Evolutionary conservation across 1,140 invertebrate genomes (phyloP), one percentile per base, ranked within the genome.

Genomic region (Paramacrobiotus metropolitanus): DNA sequence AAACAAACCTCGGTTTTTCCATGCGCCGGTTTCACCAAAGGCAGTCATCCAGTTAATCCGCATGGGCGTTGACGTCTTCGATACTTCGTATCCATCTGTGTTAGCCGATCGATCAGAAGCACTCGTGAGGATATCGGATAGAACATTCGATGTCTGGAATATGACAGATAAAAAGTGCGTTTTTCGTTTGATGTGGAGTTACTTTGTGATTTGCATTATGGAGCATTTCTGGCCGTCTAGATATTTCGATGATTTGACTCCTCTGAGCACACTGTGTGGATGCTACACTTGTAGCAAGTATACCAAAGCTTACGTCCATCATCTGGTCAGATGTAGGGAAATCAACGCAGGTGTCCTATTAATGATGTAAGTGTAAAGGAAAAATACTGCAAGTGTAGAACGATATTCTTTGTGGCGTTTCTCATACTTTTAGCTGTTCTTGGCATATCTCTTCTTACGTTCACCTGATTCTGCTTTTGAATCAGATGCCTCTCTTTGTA

Each of bases 241-340:
- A 24, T 55, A 55, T 28, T 55, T 55, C 24, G 48, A 55, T 15
- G 48, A 55, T 24, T 55, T 55, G 24, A 55, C 48, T 20, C 24
- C 48, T 28, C 28, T 55, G 48, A 55, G 48, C 24, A 55, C 48
- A 9, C 15, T 15, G 28, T 55, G 48, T 4, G 48, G 15, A 15
- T 55, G 48, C 48, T 55, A 55, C 48, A 55, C 48, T 4, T 55
- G 48, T 28, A 24, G 28, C 15, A 55, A 55, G 15, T 55, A 55
- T 28, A 55, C 48, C 48, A 55, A 24, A 55, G 48, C 48, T 15
- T 55, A 55, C 24, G 4, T 55, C 24, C 48, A 55, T 24, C 48
- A 55, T 55, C 48, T 55, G 15, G 28, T 55, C 24, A 4, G 4
- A 4, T 55, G 48, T 24, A 4, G 28, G 48, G 48, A 55, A 55